phyloP scores from a whole-genome alignment of 2,113 vertebrate genomes.

The Thymallus thymallus region DNA sequence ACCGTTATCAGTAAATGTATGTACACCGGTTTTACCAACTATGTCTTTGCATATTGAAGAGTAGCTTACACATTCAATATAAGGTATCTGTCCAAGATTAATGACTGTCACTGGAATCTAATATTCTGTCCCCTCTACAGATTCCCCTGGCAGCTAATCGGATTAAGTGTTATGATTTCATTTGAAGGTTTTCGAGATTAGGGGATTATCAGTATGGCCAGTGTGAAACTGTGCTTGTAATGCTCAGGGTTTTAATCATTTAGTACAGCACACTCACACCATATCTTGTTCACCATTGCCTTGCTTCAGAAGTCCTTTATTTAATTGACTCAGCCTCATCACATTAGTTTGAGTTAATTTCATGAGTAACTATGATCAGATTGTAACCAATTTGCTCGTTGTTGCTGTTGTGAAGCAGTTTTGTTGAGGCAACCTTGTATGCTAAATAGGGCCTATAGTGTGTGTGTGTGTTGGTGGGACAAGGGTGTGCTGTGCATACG shows the following conservation, averaged over 20 bases:
- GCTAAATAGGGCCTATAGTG: too few species aligned
- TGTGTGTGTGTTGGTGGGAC: neutral
- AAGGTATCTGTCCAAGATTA: neutral
- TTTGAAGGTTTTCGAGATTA: constrained; percentile 31
- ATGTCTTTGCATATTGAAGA: too few species aligned
- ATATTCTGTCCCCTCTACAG: neutral
- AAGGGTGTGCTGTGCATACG: too few species aligned
- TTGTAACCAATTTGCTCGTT: neutral
- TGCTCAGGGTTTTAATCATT: constrained; percentile 14
- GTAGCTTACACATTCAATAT: too few species aligned
- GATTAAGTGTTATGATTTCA: constrained; percentile 21
- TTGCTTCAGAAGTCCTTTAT: neutral
- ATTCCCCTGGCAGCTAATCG: constrained; percentile 15
- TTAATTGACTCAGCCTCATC: neutral
- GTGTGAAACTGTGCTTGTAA: constrained; percentile 19
- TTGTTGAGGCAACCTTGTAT: too few species aligned
- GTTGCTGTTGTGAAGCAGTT: too few species aligned
- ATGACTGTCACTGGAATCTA: neutral
- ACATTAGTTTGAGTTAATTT: neutral
- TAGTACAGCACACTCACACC: neutral
- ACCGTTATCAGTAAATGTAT: too few species aligned
- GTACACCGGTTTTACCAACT: too few species aligned
- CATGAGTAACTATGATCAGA: neutral
- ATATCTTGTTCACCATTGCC: neutral
- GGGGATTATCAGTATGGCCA: constrained; percentile 26